Evolutionary conservation across 2,113 vertebrate species (phyloP), one percentile per base, ranked within the genome.

Genomic region (Piprites chloris): DNA sequence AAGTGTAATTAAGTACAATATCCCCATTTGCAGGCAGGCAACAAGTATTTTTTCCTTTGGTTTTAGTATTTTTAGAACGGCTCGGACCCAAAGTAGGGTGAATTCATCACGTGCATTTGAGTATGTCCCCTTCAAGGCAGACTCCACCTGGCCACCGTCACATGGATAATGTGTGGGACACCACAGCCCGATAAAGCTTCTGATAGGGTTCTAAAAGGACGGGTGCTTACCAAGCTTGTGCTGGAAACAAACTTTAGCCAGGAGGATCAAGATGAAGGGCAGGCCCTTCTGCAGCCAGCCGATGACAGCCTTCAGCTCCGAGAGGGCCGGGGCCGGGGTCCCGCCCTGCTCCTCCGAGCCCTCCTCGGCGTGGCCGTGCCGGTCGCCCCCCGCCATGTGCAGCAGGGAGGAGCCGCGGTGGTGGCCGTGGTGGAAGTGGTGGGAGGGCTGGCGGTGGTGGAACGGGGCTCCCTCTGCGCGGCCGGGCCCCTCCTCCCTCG

Each of bases 221-320:
- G 39, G 33, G 26, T 3, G 7, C 98, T 98, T 97, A 99, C 99
- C 99, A 6, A 99, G 98, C 86, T 99, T 99, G 91, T 99, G 99
- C 93, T 99, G 99, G 97, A 99, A 99, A 97, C 99, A 99, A 87
- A 99, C 98, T 98, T 99, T 99, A 76, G 98, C 98, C 91, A 99
- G 97, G 52, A 99, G 98, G 67, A 99, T 99, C 65, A 99, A 97
- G 95, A 99, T 99, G 96, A 99, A 99, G 20, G 99, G 99, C 35
- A 99, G 98, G 11, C 99, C 99, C 33, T 99, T 99, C 98, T 99
- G 99, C 53, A 99, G 98, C 99, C 99, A 99, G 5, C 98, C 98
- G 9, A 99, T 96, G 17, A 99, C 98, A 0, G 99, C 98, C 95
- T 99, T 99, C 39, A 99, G 92, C 97, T 99, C 99, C 0, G 99